Conservation (phyloP, 2,113 vertebrate genomes). For the Myiozetetes cayanensis region DNA sequence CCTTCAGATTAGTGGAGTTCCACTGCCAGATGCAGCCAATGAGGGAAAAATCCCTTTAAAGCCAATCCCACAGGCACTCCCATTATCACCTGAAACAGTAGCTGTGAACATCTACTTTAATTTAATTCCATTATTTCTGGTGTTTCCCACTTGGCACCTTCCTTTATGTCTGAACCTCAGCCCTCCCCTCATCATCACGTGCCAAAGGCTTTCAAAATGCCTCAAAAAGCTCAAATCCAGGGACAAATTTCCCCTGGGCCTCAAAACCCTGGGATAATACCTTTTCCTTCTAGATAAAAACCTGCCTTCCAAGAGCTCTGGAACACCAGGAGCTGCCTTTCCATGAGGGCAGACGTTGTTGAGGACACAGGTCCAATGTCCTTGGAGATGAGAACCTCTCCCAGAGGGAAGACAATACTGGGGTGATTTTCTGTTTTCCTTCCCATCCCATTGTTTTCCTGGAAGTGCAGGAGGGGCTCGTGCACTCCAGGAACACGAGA, state of each 20-base stretch:
- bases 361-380: not conserved
- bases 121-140: not conserved
- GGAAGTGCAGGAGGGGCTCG: not conserved
- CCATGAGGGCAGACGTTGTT: accelerated
- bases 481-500: not conserved
- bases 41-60: not conserved
- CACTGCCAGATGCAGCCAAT: not conserved
- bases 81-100: not conserved
- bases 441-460: accelerated
- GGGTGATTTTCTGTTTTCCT: not conserved
- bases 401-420: not conserved
- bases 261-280: not conserved
- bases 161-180: not conserved
- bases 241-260: not conserved
- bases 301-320: not conserved
- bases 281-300: not conserved
- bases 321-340: not conserved
- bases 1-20: too few species aligned
- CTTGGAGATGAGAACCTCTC: not conserved
- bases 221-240: not conserved
- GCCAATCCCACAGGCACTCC: not conserved
- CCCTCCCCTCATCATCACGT: accelerated
- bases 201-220: not conserved
- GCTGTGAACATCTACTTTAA: not conserved
- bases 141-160: not conserved